These are phyloP conservation scores for Anoplolepis gracilipes DNA, from an alignment of 1,140 invertebrate species.

Conservation along the genomic window DNA sequence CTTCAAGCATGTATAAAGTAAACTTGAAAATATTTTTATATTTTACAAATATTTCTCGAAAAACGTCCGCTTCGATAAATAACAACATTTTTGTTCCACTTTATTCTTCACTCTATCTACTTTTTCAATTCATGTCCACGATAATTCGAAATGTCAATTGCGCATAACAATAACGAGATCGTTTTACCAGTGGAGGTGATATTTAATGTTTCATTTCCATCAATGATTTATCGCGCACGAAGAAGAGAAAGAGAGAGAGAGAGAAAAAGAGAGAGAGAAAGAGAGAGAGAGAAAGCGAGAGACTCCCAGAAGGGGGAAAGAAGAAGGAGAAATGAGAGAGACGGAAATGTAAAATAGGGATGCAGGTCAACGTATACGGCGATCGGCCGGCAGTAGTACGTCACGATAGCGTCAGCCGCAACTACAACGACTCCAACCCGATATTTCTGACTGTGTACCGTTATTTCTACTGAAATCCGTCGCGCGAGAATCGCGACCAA, in stretches of 20 bases:
- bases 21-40: too few species aligned
- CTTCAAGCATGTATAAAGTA: too few species aligned
- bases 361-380: conserved; percentile 34
- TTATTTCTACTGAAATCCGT: conserved; percentile 74
- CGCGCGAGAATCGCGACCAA: not conserved
- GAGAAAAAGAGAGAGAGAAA: not conserved
- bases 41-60: too few species aligned
- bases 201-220: conserved; percentile 32
- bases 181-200: not conserved
- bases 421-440: conserved; percentile 56
- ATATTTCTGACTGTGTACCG: conserved; percentile 72
- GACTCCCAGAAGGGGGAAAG: not conserved
- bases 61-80: too few species aligned
- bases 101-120: too few species aligned
- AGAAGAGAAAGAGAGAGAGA: not conserved
- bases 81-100: too few species aligned
- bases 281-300: conserved; percentile 37
- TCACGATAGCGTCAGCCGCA: conserved; percentile 76
- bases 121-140: not conserved
- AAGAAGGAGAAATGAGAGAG: conserved; percentile 26
- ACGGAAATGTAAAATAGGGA: conserved; percentile 38
- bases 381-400: conserved; percentile 67
- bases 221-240: conserved; percentile 26
- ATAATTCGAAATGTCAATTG: not conserved
- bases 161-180: not conserved